These are phyloP conservation scores for Cartodere bifasciata DNA, from an alignment of 2,888 invertebrate genomes.

Conservation along the genomic window DNA sequence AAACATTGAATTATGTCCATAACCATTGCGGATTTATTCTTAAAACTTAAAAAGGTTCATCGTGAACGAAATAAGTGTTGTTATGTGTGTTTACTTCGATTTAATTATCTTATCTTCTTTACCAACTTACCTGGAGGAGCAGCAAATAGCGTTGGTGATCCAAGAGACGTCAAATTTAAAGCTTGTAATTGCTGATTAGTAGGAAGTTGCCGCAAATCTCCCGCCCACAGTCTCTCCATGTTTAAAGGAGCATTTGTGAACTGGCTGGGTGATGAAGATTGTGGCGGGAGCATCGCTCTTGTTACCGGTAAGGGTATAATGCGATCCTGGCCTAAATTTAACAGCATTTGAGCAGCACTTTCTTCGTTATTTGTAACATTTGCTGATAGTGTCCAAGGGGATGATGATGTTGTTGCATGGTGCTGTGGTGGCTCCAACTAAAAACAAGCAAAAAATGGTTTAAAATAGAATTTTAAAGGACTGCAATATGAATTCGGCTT, in stretches of 20 bases:
- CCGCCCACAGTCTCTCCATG: conserved; percentile 87
- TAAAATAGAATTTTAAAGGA: too few species aligned
- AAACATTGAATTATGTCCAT: too few species aligned
- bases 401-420: conserved; percentile 30
- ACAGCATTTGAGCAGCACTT: conserved; percentile 52
- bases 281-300: conserved; percentile 9
- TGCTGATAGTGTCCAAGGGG: conserved; percentile 18
- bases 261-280: conserved; percentile 31
- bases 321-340: conserved; percentile 62
- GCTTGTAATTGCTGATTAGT: conserved; percentile 65
- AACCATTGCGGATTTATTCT: too few species aligned
- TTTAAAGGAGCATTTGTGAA: conserved; percentile 56
- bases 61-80: too few species aligned
- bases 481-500: too few species aligned
- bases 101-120: conserved; percentile 21
- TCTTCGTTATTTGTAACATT: conserved; percentile 35
- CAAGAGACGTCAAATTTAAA: conserved; percentile 53
- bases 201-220: conserved; percentile 73
- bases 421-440: conserved; percentile 22
- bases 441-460: too few species aligned
- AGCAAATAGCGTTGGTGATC: conserved; percentile 19
- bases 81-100: too few species aligned
- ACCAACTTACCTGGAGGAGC: conserved; percentile 16
- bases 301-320: conserved; percentile 9
- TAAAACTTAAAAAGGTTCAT: too few species aligned